Conservation (phyloP, 2,113 vertebrate genomes). For the Ceuthmochares aereus region DNA sequence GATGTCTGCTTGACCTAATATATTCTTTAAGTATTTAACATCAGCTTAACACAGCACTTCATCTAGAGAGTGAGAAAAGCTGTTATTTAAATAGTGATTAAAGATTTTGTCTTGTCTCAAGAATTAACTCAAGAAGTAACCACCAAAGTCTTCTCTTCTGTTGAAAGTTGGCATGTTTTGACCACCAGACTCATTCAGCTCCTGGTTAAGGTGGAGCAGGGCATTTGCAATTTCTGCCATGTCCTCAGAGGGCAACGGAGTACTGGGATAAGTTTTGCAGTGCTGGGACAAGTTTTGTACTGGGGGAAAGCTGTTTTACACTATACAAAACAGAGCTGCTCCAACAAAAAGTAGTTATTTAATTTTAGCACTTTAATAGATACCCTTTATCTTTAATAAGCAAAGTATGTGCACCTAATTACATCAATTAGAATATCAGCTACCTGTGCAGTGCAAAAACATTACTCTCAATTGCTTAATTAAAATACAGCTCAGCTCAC, state of each 20-base stretch:
- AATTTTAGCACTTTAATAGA: neutral
- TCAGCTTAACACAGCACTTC: neutral
- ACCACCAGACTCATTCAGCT: neutral
- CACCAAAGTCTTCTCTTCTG: neutral
- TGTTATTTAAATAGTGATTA: neutral
- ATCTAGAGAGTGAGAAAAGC: neutral
- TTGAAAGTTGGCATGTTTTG: neutral
- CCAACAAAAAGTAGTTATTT: neutral
- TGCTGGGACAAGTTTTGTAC: neutral
- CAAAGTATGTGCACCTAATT: neutral
- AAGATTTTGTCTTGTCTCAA: neutral
- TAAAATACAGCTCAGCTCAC: neutral
- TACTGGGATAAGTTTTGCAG: neutral
- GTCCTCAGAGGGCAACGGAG: neutral
- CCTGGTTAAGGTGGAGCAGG: neutral
- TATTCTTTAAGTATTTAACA: neutral
- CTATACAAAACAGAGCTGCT: neutral
- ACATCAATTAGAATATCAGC: neutral
- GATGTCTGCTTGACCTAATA: neutral
- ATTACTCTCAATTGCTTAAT: neutral
- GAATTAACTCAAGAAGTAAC: neutral
- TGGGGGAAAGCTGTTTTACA: neutral
- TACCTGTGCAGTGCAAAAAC: neutral
- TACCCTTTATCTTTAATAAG: neutral
- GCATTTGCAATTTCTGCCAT: neutral